Evolutionary conservation across 2,797 vertebrate genomes (phyloP).

Genomic region (Philypnodon macrostomus): DNA sequence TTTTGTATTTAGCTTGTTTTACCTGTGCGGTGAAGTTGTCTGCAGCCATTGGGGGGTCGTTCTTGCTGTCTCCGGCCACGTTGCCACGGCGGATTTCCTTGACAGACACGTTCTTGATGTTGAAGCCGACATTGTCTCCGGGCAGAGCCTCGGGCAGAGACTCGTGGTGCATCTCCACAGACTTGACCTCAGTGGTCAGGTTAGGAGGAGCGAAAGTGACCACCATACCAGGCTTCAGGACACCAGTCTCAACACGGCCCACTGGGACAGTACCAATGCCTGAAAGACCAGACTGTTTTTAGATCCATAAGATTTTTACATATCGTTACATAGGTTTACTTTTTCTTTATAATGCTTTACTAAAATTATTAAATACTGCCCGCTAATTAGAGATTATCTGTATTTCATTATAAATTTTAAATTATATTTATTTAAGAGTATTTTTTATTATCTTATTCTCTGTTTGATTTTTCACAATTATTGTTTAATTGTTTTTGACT

Average conservation of each 20-base stretch:
- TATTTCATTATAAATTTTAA: too few species aligned
- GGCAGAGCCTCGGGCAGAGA: conserved; percentile 73
- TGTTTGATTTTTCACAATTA: too few species aligned
- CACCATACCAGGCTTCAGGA: conserved; percentile 78
- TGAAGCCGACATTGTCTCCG: conserved; percentile 83
- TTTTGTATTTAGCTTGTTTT: background rate
- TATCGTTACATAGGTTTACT: too few species aligned
- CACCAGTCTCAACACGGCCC: conserved; percentile 79
- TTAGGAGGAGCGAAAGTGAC: conserved; percentile 78
- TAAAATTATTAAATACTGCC: too few species aligned
- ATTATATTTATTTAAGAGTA: too few species aligned
- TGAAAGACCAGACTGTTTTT: conserved; percentile 12
- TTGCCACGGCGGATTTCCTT: conserved; percentile 81
- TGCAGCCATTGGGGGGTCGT: conserved; percentile 73
- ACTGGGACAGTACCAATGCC: conserved; percentile 82
- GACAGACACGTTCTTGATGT: conserved; percentile 83
- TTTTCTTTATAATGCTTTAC: too few species aligned
- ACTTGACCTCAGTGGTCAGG: conserved; percentile 83
- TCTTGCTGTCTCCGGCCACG: conserved; percentile 81
- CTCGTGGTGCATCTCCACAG: conserved; percentile 84
- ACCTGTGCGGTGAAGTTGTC: conserved; percentile 78
- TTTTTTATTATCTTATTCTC: too few species aligned
- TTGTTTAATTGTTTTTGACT: too few species aligned
- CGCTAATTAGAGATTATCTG: too few species aligned
- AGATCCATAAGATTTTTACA: too few species aligned